A percentile compares a stretch with the other conserved stretches of the same genome.
phyloP scores from a whole-genome alignment of 2,888 invertebrate species.

The Papilio elwesi region DNA sequence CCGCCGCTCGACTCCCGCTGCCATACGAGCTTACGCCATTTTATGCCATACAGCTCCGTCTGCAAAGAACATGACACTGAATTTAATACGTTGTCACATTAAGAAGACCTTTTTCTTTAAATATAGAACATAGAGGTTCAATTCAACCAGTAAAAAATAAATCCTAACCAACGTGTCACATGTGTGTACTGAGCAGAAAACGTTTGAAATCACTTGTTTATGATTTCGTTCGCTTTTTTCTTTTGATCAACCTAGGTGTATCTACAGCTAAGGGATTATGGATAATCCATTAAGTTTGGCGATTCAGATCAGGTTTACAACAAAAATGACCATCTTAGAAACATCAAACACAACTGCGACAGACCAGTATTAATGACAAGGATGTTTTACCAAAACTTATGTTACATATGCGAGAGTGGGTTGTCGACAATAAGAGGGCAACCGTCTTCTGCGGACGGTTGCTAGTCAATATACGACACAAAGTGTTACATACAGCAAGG shows the following conservation, averaged over 20 bases:
- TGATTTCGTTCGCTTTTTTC: too few relatives aligned
- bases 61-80: conserved; percentile 71
- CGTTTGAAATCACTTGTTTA: too few relatives aligned
- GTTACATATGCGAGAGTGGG: conserved; percentile 11
- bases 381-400: conserved; percentile 2
- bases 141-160: too few relatives aligned
- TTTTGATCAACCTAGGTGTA: too few relatives aligned
- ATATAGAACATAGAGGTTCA: too few relatives aligned
- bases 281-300: background rate
- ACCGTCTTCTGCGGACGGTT: conserved; percentile 2
- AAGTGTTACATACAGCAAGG: background rate
- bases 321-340: background rate
- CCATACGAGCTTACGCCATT: conserved; percentile 98
- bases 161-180: too few relatives aligned
- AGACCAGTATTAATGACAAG: conserved; percentile 1
- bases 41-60: conserved; percentile 99
- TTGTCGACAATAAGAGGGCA: background rate
- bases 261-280: too few relatives aligned
- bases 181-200: too few relatives aligned
- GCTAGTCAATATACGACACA: conserved; percentile 2
- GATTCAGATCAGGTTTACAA: background rate
- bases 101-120: background rate
- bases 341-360: conserved; percentile 2
- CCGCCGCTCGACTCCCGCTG: conserved; percentile 85
- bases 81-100: background rate